phyloP scores from a whole-genome alignment of 2,113 vertebrate species.

The Podilymbus podiceps region DNA sequence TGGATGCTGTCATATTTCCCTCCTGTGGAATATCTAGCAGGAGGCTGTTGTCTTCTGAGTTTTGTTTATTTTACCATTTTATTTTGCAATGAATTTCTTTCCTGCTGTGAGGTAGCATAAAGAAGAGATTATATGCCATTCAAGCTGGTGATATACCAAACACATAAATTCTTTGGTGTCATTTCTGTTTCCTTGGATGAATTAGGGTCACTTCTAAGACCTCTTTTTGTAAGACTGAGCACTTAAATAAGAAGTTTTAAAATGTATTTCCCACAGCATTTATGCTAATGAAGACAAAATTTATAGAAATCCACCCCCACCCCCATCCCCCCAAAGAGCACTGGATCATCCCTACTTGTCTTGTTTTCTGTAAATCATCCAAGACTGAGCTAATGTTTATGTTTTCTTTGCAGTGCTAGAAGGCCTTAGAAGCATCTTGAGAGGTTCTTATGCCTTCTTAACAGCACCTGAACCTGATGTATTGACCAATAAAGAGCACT shows the following conservation, averaged over 20 bases:
- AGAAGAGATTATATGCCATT: not conserved
- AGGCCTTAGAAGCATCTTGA: not conserved
- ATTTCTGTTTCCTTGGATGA: not conserved
- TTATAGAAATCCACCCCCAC: not conserved
- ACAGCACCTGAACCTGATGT: not conserved
- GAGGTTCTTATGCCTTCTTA: not conserved
- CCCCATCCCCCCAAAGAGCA: not conserved
- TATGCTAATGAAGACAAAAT: not conserved
- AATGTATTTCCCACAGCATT: not conserved
- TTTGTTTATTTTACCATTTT: not conserved
- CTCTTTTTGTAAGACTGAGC: not conserved
- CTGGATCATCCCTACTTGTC: slow-evolving; percentile 7
- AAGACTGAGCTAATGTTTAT: slow-evolving; percentile 8
- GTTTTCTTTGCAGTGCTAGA: not conserved
- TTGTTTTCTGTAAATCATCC: slow-evolving; percentile 21
- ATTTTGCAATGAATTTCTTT: not conserved
- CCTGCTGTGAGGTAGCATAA: not conserved
- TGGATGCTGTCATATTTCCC: not conserved
- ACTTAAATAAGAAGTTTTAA: not conserved
- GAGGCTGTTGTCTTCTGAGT: not conserved
- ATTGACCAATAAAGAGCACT: not conserved
- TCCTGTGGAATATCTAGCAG: not conserved
- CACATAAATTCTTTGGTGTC: accelerated
- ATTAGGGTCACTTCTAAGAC: not conserved
- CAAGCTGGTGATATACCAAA: not conserved